These are phyloP conservation scores for Orthosia cruda DNA, from an alignment of 2,888 invertebrate genomes.

Conservation along the genomic window DNA sequence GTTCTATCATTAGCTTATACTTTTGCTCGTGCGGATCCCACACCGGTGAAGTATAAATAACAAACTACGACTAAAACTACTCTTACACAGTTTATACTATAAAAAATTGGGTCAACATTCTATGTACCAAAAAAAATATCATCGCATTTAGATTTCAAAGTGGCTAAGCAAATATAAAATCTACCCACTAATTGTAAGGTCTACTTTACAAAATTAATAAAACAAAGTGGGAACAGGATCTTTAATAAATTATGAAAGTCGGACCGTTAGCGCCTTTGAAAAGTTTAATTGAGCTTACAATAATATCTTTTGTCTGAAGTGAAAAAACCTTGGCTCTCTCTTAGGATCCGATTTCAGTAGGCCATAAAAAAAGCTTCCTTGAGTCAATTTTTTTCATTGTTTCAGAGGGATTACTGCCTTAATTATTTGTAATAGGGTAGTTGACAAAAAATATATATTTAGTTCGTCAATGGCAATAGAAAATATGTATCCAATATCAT, in stretches of 20 bases:
- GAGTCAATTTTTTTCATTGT: constrained; percentile 75
- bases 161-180: constrained; percentile 12
- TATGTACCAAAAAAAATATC: constrained; percentile 2
- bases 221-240: constrained; percentile 39
- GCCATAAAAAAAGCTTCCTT: constrained; percentile 67
- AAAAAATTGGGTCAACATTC: no score
- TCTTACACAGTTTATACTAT: background rate
- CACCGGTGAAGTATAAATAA: no score
- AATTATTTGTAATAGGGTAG: constrained; percentile 70
- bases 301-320: constrained; percentile 82
- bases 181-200: constrained; percentile 5
- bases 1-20: no score
- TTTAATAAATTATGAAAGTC: constrained; percentile 67
- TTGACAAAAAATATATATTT: no score
- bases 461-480: no score
- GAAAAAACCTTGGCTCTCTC: constrained; percentile 69
- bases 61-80: no score
- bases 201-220: constrained; percentile 32
- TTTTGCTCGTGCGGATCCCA: no score
- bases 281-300: constrained; percentile 85
- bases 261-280: constrained; percentile 75
- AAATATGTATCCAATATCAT: no score
- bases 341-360: constrained; percentile 67
- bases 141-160: constrained; percentile 9
- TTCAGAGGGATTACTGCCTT: constrained; percentile 76